These are phyloP conservation scores for Miniopterus natalensis DNA, from an alignment of 2,113 vertebrate species.

Conservation along the genomic window DNA sequence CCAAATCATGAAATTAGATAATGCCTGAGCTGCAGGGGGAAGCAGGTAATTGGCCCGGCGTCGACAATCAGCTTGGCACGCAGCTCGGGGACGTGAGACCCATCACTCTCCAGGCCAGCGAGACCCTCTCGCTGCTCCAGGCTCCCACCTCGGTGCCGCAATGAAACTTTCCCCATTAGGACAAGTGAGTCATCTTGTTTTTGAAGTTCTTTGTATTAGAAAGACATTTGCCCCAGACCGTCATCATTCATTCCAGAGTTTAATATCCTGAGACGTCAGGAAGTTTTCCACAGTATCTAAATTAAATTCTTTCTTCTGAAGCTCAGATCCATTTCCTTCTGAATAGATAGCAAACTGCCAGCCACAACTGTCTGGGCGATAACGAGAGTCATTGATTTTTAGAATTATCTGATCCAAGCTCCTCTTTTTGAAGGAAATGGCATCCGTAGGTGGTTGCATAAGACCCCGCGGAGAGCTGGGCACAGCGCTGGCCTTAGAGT, in stretches of 20 bases:
- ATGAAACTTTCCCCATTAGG: not conserved
- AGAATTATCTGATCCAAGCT: constrained; percentile 34
- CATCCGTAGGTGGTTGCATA: fast-evolving
- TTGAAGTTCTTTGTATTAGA: constrained; percentile 23
- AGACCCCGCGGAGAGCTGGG: not conserved
- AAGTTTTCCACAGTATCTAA: constrained; percentile 64
- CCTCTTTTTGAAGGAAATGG: not conserved
- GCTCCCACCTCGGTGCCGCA: not conserved
- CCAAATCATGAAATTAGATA: not conserved
- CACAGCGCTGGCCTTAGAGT: too few species aligned
- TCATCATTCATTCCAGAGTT: constrained; percentile 54
- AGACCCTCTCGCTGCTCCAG: not conserved
- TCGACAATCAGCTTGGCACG: fast-evolving
- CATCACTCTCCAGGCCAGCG: fast-evolving
- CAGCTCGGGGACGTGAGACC: fast-evolving
- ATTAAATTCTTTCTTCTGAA: constrained; percentile 68
- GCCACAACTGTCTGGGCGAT: not conserved
- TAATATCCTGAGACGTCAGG: constrained; percentile 75
- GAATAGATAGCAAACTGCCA: constrained; percentile 28
- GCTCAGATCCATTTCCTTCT: constrained; percentile 60
- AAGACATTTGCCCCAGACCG: not conserved
- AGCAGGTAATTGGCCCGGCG: not conserved
- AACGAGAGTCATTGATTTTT: not conserved
- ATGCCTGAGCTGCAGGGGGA: not conserved
- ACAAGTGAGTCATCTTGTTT: constrained; percentile 62